These are phyloP conservation scores for Aphodius granarius DNA, from an alignment of 2,888 invertebrate species.

Conservation along the genomic window DNA sequence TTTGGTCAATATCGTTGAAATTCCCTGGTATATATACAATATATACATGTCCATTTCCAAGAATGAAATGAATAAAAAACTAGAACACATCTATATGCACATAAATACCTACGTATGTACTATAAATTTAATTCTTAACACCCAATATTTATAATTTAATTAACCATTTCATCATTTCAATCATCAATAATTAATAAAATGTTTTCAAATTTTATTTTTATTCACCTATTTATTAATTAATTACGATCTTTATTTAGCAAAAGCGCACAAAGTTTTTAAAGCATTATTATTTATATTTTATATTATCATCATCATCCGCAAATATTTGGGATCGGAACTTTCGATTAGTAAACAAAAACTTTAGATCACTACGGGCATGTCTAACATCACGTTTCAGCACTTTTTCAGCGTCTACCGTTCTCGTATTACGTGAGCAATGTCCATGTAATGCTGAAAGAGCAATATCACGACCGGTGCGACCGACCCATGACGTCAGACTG, in stretches of 20 bases:
- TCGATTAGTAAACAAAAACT: neutral
- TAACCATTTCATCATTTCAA: neutral
- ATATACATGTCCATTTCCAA: neutral
- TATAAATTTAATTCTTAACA: constrained; percentile 36
- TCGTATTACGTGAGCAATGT: neutral
- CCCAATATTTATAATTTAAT: constrained; percentile 31
- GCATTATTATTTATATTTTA: too few relatives aligned
- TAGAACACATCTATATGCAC: neutral
- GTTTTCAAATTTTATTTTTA: neutral
- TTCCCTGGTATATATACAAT: neutral
- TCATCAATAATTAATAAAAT: neutral
- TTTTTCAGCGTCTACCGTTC: neutral
- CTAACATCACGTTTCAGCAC: neutral
- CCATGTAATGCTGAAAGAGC: neutral
- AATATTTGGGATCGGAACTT: neutral
- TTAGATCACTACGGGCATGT: neutral
- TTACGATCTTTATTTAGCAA: neutral
- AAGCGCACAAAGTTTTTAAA: neutral
- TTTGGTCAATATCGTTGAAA: neutral
- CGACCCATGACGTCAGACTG: constrained; percentile 51
- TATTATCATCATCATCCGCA: neutral
- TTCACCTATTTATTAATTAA: neutral
- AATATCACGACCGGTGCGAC: constrained; percentile 36
- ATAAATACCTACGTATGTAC: neutral
- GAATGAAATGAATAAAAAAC: too few relatives aligned